Base-by-base conservation (phyloP, 1,140 invertebrate species). In the Drosophila insularis region DNA sequence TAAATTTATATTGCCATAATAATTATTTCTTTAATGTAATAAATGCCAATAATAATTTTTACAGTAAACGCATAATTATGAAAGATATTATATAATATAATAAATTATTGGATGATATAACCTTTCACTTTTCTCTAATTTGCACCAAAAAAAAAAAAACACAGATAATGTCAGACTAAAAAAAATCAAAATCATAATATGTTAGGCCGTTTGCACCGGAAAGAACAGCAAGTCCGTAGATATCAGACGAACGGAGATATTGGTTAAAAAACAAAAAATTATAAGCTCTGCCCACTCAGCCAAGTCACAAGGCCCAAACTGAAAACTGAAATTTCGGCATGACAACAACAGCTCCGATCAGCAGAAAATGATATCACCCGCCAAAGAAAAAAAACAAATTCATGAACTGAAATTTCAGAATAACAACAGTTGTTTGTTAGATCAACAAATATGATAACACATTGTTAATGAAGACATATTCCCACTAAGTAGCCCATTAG, bases 31-130 rank as follows among this genome's bases (percentile, higher is more conserved):
- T 64, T 39, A 65, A 53, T 70, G 72, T 62, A 78, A 75, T 72
- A 81, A 76, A 76, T 66, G 81, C 58, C 77, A 77, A 71, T 76
- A 60, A 89, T 87, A 82, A 80, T 77, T 82, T 87, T 71, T 82
- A 87, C 80, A 80, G 70, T 80, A 80, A 81, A 35, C 55, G 17
- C 43, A 50, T 50, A 39, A 72, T 54, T n/a, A 39, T 74, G 77
- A 68, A 56, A 58, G 35, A 54, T 68, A 62, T 46, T 60, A 70
- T 66, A 69, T 58, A 53, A 40, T 46, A 56, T 67, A 70, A 77
- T 78, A 75, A 78, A 78, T 67, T 65, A 65, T 70, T 78, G 54
- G 63, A 80, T 70, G 58, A 76, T 65, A 63, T 43, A 19, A 53
- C 4, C 11, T 40, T 60, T 19, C 13, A 37, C 58, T 63, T 35